These are phyloP conservation scores for Drosophila kohkoa DNA, from an alignment of 1,140 invertebrate species.

Conservation along the genomic window DNA sequence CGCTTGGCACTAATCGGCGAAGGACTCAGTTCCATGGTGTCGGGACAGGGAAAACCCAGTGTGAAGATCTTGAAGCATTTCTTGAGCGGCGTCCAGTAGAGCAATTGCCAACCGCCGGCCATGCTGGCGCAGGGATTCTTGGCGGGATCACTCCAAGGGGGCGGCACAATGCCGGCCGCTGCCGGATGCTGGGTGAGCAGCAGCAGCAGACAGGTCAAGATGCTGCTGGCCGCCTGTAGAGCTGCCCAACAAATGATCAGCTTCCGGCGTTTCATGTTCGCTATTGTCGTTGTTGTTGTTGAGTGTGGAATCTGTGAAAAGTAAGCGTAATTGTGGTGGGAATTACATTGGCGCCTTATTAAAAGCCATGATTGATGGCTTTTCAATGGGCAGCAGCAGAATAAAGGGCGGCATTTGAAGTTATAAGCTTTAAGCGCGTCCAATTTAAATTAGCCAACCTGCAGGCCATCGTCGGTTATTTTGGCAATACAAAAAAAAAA, in stretches of 20 bases:
- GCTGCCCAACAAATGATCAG: constrained; percentile 69
- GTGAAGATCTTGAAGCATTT: constrained; percentile 94
- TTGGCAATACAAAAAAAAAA: constrained; percentile 51
- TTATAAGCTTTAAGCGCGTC: constrained; percentile 46
- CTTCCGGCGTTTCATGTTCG: constrained; percentile 70
- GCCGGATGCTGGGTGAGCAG: constrained; percentile 50
- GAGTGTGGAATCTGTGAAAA: not conserved
- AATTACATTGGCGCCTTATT: constrained; percentile 56
- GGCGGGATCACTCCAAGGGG: constrained; percentile 92
- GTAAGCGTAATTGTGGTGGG: constrained; percentile 9
- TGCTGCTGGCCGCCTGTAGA: constrained; percentile 65
- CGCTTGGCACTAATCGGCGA: constrained; percentile 70
- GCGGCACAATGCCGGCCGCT: constrained; percentile 89
- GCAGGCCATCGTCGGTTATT: constrained; percentile 33
- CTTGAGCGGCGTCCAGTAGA: constrained; percentile 92
- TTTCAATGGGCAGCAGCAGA: constrained; percentile 49
- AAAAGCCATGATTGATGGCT: constrained; percentile 70
- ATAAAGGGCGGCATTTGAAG: constrained; percentile 5
- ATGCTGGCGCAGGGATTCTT: constrained; percentile 92
- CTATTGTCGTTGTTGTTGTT: not conserved
- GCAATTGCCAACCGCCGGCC: constrained; percentile 92
- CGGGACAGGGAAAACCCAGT: constrained; percentile 91
- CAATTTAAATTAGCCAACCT: constrained; percentile 77
- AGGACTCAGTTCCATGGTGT: constrained; percentile 92
- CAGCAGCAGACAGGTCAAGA: constrained; percentile 63